Conservation (phyloP, 2,113 vertebrate species). For the Elgaria multicarinata region DNA sequence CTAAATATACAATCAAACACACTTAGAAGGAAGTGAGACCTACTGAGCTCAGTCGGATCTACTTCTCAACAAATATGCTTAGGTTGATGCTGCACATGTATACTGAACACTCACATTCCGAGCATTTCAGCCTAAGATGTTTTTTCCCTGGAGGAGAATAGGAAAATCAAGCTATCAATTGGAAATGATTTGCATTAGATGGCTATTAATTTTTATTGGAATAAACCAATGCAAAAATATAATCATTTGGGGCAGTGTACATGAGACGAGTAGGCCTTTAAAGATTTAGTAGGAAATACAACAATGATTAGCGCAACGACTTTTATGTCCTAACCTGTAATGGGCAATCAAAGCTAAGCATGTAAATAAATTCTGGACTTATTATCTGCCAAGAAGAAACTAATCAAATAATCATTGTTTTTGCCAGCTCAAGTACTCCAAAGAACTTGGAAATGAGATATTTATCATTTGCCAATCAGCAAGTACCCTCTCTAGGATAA, state of each 20-base stretch:
- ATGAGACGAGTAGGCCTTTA: background rate
- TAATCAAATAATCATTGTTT: conserved; percentile 42
- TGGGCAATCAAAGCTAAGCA: conserved; percentile 24
- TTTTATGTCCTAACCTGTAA: conserved; percentile 17
- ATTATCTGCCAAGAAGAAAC: conserved; percentile 39
- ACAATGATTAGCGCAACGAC: background rate
- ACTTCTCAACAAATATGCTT: background rate
- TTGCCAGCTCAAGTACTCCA: background rate
- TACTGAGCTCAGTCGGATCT: background rate
- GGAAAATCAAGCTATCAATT: background rate
- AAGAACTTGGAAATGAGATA: conserved; percentile 11
- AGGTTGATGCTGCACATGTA: too few species aligned
- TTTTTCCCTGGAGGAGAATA: background rate
- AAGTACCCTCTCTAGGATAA: conserved; percentile 11
- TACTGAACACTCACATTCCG: background rate
- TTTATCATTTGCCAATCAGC: conserved; percentile 39
- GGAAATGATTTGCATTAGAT: background rate
- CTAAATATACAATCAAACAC: too few species aligned
- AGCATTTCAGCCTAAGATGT: background rate
- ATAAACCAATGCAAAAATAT: background rate
- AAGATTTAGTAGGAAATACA: conserved; percentile 14
- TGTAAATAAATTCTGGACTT: conserved; percentile 47
- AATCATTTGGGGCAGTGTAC: background rate
- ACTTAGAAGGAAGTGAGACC: background rate
- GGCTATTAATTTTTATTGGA: background rate